A percentile compares a stretch with the other conserved stretches of the same genome.
Conservation (phyloP, 2,888 invertebrate species). For the Orthosia gracilis region DNA sequence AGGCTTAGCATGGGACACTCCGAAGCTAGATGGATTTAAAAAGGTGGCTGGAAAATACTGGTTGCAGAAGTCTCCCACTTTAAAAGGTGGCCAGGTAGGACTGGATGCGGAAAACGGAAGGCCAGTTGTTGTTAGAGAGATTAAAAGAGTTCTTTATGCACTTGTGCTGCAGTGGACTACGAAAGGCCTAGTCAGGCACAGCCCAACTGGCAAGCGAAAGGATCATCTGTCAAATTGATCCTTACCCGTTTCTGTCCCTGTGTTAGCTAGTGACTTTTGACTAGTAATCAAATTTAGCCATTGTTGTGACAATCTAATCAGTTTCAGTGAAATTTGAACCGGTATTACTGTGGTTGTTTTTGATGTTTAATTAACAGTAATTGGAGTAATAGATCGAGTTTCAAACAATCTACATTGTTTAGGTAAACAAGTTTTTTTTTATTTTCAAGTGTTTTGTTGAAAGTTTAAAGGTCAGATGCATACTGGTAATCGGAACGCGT, state of each 20-base stretch:
- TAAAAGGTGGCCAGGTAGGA: not conserved
- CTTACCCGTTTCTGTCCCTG: not conserved
- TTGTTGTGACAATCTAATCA: not conserved
- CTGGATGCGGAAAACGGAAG: no score
- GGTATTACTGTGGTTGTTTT: conserved; percentile 8
- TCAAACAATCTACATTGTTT: not conserved
- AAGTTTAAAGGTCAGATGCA: not conserved
- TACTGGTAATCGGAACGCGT: not conserved
- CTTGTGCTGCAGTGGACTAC: no score
- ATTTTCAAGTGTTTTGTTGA: not conserved
- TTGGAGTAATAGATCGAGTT: conserved; percentile 15
- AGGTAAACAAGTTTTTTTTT: not conserved
- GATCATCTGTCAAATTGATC: no score
- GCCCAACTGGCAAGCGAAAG: not conserved
- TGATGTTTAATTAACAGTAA: conserved; percentile 18
- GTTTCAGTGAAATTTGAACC: conserved; percentile 5
- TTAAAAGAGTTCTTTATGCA: not conserved
- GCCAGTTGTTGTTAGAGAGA: no score
- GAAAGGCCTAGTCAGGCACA: not conserved
- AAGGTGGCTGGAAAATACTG: no score
- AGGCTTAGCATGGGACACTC: not conserved
- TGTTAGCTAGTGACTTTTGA: not conserved
- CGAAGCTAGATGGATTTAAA: no score
- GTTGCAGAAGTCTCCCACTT: not conserved
- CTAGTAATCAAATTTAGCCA: not conserved